Evolutionary conservation across 2,888 invertebrate species (phyloP).

Genomic region (Rhamnusium bicolor): DNA sequence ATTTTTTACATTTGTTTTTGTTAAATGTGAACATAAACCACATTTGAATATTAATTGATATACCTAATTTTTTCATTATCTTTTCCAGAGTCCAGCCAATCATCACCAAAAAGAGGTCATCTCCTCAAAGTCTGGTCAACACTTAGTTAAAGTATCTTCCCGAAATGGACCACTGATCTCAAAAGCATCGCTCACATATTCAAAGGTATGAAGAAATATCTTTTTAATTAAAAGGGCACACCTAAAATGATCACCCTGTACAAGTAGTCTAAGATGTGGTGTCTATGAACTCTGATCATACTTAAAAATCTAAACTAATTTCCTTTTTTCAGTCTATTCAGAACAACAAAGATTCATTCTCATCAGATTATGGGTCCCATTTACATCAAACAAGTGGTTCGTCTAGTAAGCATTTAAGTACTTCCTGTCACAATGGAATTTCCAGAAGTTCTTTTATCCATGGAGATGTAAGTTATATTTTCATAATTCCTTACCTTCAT

Average conservation of each 20-base stretch:
- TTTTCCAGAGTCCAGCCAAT: constrained; percentile 69
- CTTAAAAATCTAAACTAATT: neutral
- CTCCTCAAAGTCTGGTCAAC: constrained; percentile 63
- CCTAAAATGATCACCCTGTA: too few relatives aligned
- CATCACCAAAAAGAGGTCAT: constrained; percentile 69
- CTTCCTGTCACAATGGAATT: constrained; percentile 65
- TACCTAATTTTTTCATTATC: too few relatives aligned
- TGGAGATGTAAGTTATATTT: constrained; percentile 64
- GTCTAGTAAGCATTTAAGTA: constrained; percentile 66
- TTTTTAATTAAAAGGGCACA: neutral
- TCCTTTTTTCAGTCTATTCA: constrained; percentile 61
- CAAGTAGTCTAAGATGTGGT: too few relatives aligned
- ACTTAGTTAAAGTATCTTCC: constrained; percentile 65
- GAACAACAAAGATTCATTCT: constrained; percentile 66
- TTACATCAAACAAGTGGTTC: constrained; percentile 61
- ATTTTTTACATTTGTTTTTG: too few relatives aligned
- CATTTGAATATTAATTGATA: too few relatives aligned
- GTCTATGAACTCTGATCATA: too few relatives aligned
- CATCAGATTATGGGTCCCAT: constrained; percentile 66
- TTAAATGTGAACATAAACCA: too few relatives aligned
- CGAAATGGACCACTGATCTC: constrained; percentile 66
- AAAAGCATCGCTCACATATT: constrained; percentile 65
- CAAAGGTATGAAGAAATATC: constrained; percentile 60
- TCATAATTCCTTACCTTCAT: neutral
- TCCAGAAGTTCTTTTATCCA: constrained; percentile 66